phyloP scores from a whole-genome alignment of 2,113 vertebrate species.

The Oreochromis niloticus region DNA sequence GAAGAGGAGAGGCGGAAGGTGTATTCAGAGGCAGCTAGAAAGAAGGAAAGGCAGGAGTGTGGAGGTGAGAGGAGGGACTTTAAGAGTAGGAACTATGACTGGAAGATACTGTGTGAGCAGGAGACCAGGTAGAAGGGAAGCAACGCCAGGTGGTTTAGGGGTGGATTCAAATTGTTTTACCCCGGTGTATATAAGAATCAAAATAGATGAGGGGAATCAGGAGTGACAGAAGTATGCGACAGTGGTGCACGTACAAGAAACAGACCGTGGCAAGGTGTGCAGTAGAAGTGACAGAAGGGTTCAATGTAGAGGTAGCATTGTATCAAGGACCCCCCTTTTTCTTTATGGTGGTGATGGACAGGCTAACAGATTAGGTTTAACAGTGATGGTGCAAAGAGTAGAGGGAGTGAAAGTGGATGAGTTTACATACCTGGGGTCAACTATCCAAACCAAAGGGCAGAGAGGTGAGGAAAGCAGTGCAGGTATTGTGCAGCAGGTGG shows the following conservation, averaged over 20 bases:
- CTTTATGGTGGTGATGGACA: not conserved
- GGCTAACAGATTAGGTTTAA: not conserved
- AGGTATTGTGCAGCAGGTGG: not conserved
- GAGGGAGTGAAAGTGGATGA: not conserved
- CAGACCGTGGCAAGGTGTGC: not conserved
- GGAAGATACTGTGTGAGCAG: not conserved
- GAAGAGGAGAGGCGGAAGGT: not conserved
- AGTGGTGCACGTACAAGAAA: not conserved
- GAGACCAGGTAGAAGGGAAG: not conserved
- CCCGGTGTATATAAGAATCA: not conserved
- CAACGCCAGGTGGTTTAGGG: not conserved
- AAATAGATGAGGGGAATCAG: not conserved
- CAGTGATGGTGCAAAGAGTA: not conserved
- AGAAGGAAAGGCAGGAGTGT: not conserved
- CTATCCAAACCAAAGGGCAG: not conserved
- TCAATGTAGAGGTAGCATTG: not conserved
- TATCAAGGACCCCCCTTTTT: too few relatives aligned
- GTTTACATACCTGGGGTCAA: not conserved
- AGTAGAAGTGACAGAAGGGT: not conserved
- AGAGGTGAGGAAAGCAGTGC: not conserved
- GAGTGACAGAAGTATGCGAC: not conserved
- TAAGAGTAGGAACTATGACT: not conserved
- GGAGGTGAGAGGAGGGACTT: not conserved
- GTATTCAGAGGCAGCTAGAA: not conserved
- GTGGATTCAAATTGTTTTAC: not conserved